Conservation (phyloP, 2,888 invertebrate species). For the Anarsia innoxiella region DNA sequence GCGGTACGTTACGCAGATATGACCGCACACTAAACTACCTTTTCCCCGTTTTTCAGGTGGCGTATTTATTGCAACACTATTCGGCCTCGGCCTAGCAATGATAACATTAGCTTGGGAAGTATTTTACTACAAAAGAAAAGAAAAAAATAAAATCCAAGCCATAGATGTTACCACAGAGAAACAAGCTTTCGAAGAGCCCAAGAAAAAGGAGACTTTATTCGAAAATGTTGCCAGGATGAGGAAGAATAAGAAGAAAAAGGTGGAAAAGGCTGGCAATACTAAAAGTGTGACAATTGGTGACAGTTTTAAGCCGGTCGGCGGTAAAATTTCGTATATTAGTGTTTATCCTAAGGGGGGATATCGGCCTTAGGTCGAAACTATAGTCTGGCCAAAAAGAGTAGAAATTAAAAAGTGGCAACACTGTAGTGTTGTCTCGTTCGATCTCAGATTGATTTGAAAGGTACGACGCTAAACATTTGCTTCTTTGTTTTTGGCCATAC, state of each 20-base stretch:
- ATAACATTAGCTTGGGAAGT: conserved; percentile 88
- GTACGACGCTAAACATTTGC: too few relatives aligned
- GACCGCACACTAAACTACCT: too few relatives aligned
- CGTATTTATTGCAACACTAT: conserved; percentile 91
- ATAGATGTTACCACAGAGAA: conserved; percentile 35
- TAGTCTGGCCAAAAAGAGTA: too few relatives aligned
- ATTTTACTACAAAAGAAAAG: conserved; percentile 80
- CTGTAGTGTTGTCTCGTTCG: too few relatives aligned
- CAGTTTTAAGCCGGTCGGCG: conserved; percentile 52
- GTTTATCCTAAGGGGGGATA: conserved; percentile 54
- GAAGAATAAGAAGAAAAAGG: conserved; percentile 26
- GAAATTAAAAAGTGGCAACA: too few relatives aligned
- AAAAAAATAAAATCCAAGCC: conserved; percentile 45
- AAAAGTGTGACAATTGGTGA: conserved; percentile 63
- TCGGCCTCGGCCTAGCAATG: conserved; percentile 90
- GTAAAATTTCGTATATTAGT: conserved; percentile 54
- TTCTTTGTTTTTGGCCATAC: too few relatives aligned
- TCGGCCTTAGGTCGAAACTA: conserved; percentile 41
- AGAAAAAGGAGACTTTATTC: conserved; percentile 22
- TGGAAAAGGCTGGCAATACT: conserved; percentile 19
- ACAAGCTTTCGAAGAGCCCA: conserved; percentile 27
- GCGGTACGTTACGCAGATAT: too few relatives aligned
- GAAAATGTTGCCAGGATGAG: conserved; percentile 23
- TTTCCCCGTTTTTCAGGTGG: conserved; percentile 85
- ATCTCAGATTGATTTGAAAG: too few relatives aligned